Percentiles rank a stretch among this genome's conserved stretches.
These are phyloP conservation scores for Tetrapedia diversipes DNA, from an alignment of 2,888 invertebrate genomes.

Conservation along the genomic window DNA sequence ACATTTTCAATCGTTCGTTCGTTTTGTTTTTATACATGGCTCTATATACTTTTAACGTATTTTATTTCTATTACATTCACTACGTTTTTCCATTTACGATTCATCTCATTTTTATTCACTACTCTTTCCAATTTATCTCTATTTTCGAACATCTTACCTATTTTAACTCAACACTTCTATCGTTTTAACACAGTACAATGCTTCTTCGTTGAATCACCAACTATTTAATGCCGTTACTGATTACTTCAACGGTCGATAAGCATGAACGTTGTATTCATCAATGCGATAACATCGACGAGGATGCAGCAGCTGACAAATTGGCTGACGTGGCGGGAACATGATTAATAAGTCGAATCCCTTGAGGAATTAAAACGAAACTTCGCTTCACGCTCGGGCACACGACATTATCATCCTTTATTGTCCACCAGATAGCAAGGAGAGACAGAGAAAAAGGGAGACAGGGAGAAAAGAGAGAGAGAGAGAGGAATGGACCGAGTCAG, in stretches of 20 bases:
- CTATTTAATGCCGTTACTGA: too few species aligned
- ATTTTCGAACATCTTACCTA: too few species aligned
- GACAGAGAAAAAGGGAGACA: background rate
- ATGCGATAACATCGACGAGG: constrained; percentile 42
- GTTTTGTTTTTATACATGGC: too few species aligned
- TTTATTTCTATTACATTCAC: too few species aligned
- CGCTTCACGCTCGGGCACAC: constrained; percentile 36
- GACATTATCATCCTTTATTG: constrained; percentile 57
- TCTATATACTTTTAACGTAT: too few species aligned
- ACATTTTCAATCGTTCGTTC: too few species aligned
- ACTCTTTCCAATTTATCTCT: too few species aligned
- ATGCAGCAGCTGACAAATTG: constrained; percentile 65
- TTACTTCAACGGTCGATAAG: constrained; percentile 19
- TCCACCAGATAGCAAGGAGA: constrained; percentile 16
- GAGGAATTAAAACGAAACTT: constrained; percentile 64
- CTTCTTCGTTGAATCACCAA: too few species aligned
- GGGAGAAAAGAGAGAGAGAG: constrained; percentile 7
- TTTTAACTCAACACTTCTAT: too few species aligned
- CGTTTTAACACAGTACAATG: too few species aligned
- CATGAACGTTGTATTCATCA: background rate
- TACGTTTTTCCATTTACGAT: too few species aligned
- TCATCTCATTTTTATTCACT: too few species aligned
- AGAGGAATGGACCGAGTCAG: constrained; percentile 45
- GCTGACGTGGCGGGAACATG: constrained; percentile 60
- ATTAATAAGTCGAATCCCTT: constrained; percentile 62